Evolutionary conservation across 2,888 invertebrate species (phyloP).

Genomic region (Dynastes tityus): DNA sequence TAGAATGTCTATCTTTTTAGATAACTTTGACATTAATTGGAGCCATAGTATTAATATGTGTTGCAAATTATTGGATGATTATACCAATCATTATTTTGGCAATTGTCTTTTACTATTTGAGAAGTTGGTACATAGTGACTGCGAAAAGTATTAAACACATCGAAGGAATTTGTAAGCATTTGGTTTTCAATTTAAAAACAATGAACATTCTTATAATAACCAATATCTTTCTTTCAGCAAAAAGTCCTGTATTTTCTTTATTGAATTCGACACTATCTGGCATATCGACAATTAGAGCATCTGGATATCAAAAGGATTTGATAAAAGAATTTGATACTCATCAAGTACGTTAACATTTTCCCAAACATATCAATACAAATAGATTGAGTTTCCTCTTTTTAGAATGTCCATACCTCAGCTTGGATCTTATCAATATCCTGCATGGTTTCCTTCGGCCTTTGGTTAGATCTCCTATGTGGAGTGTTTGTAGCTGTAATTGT

Average conservation of each 20-base stretch:
- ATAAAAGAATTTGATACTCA: slow-evolving; percentile 72
- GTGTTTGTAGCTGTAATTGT: slow-evolving; percentile 78
- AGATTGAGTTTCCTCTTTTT: not conserved
- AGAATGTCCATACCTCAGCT: slow-evolving; percentile 76
- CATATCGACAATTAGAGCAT: slow-evolving; percentile 85
- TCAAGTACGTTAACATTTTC: slow-evolving; percentile 66
- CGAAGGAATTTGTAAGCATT: slow-evolving; percentile 77
- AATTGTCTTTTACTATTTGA: slow-evolving; percentile 76
- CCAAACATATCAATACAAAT: not conserved
- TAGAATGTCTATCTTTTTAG: slow-evolving; percentile 53
- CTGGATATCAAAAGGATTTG: slow-evolving; percentile 79
- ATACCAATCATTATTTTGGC: slow-evolving; percentile 73
- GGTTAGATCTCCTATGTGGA: slow-evolving; percentile 77
- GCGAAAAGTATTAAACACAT: slow-evolving; percentile 81
- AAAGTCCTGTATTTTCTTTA: slow-evolving; percentile 89
- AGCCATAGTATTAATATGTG: slow-evolving; percentile 72
- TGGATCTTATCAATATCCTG: slow-evolving; percentile 79
- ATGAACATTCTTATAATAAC: too few species aligned
- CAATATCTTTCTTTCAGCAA: slow-evolving; percentile 73
- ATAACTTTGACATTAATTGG: slow-evolving; percentile 72
- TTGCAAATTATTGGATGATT: slow-evolving; percentile 72
- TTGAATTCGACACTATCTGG: slow-evolving; percentile 86
- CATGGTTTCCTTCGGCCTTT: slow-evolving; percentile 79
- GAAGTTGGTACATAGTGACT: slow-evolving; percentile 79
- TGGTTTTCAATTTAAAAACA: too few species aligned